phyloP scores from a whole-genome alignment of 1,140 invertebrate genomes.

The Mercenaria mercenaria region DNA sequence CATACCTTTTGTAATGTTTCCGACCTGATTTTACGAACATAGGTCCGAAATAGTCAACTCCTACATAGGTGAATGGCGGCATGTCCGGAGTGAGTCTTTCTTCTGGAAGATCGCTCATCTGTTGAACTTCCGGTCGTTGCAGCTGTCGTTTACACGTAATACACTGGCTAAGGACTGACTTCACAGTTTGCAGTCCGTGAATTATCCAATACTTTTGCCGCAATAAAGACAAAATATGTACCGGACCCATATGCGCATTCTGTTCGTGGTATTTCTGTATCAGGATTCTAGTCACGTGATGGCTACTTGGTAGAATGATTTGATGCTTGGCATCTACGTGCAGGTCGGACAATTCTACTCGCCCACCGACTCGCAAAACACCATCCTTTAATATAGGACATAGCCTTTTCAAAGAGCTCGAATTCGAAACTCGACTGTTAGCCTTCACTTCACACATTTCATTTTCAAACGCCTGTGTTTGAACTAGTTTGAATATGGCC shows the following conservation, averaged over 20 bases:
- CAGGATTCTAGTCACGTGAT: conserved; percentile 1
- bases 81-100: background rate
- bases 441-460: background rate
- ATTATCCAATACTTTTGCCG: conserved; percentile 15
- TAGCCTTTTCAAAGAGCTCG: background rate
- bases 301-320: conserved; percentile 13
- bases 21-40: conserved; percentile 8
- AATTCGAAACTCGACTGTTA: background rate
- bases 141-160: background rate
- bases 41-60: conserved; percentile 77
- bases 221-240: background rate
- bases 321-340: background rate
- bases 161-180: background rate
- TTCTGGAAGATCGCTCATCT: background rate
- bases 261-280: background rate
- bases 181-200: background rate
- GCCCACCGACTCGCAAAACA: conserved; percentile 2
- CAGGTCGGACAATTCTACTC: background rate
- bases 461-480: background rate
- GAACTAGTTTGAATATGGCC: background rate
- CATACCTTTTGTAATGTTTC: conserved; percentile 58
- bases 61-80: conserved; percentile 52
- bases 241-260: background rate
- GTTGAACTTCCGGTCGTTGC: background rate
- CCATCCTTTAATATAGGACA: background rate